These are phyloP conservation scores for Drosophila pallidifrons DNA, from an alignment of 1,140 invertebrate species.

Conservation along the genomic window DNA sequence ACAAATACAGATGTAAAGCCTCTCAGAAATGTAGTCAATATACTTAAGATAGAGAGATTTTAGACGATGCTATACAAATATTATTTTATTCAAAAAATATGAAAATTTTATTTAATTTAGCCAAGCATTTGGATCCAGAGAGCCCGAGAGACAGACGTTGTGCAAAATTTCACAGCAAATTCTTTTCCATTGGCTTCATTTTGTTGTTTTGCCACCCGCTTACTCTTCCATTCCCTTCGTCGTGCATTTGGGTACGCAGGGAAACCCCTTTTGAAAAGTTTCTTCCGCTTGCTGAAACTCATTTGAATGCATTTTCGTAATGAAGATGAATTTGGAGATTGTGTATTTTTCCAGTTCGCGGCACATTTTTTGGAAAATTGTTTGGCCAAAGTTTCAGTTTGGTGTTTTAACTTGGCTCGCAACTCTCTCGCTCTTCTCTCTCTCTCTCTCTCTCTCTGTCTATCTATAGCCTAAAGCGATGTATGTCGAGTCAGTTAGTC, in stretches of 20 bases:
- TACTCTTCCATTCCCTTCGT: background rate
- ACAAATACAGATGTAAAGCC: background rate
- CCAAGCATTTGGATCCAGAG: background rate
- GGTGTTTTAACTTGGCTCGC: conserved; percentile 36
- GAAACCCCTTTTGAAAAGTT: conserved; percentile 37
- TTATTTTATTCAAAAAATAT: conserved; percentile 33
- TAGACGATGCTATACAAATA: conserved; percentile 18
- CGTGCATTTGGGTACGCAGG: too few species aligned
- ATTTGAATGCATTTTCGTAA: conserved; percentile 78
- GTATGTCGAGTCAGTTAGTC: background rate
- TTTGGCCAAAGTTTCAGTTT: conserved; percentile 67
- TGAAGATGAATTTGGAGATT: conserved; percentile 80
- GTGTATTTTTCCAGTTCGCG: conserved; percentile 81
- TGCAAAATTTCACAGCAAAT: conserved; percentile 37
- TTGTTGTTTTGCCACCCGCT: conserved; percentile 25
- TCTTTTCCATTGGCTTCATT: conserved; percentile 27
- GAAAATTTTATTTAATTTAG: conserved; percentile 56
- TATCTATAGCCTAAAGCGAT: background rate
- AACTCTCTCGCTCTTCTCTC: background rate
- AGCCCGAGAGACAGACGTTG: conserved; percentile 14
- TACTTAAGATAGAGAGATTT: conserved; percentile 19
- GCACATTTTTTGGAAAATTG: conserved; percentile 70
- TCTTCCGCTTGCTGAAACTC: conserved; percentile 44
- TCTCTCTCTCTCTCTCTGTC: background rate
- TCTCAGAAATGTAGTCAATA: conserved; percentile 19